Conservation (phyloP, 1,140 invertebrate species). For the Achroia grisella region DNA sequence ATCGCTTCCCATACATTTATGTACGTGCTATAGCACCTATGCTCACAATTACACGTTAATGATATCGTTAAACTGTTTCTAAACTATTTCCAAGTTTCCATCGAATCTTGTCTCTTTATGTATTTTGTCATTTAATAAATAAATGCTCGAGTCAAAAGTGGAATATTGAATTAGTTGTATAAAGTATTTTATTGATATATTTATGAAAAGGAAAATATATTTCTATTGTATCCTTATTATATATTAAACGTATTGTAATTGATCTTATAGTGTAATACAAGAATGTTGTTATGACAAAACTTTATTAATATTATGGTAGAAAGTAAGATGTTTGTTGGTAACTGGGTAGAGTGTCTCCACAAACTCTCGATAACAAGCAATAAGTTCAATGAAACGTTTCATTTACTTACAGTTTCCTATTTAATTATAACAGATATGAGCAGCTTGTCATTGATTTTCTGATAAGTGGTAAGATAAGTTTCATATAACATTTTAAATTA, state of each 20-base stretch:
- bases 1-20: conserved; percentile 8
- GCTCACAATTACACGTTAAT: conserved; percentile 8
- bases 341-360: neutral
- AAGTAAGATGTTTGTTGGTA: neutral
- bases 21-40: conserved; percentile 1
- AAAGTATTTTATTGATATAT: too few species aligned
- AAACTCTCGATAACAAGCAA: conserved; percentile 2
- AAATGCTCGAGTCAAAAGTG: too few species aligned
- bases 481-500: too few species aligned
- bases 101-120: too few species aligned
- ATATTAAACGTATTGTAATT: conserved; percentile 7
- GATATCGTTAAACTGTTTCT: conserved; percentile 5
- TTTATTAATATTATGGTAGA: conserved; percentile 18
- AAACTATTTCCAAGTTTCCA: conserved; percentile 1
- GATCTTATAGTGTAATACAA: too few species aligned
- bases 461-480: too few species aligned
- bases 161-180: too few species aligned
- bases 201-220: neutral
- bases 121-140: too few species aligned
- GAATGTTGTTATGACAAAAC: conserved; percentile 4
- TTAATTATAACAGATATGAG: too few species aligned
- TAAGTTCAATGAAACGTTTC: neutral
- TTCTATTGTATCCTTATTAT: too few species aligned
- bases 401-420: neutral
- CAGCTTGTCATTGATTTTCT: too few species aligned